These are phyloP conservation scores for Electrophaes corylata DNA, from an alignment of 2,888 invertebrate genomes.

Conservation along the genomic window DNA sequence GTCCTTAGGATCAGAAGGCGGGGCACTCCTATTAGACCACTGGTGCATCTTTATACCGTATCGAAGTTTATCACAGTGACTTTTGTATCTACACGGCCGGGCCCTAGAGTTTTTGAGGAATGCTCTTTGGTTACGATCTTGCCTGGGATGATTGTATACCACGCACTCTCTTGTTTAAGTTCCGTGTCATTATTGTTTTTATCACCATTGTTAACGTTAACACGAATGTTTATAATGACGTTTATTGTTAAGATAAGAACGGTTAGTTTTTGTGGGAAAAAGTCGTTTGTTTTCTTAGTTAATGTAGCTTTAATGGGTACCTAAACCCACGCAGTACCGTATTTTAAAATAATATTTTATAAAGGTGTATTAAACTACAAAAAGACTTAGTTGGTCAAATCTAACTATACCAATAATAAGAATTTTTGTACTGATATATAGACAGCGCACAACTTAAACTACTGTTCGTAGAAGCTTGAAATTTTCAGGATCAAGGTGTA, in stretches of 20 bases:
- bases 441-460: too few species aligned
- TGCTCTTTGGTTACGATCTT: slow-evolving; percentile 8
- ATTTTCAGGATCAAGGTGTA: too few species aligned
- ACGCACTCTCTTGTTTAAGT: slow-evolving; percentile 43
- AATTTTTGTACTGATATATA: too few species aligned
- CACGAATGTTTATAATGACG: slow-evolving; percentile 63
- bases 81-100: neutral
- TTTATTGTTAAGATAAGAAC: slow-evolving; percentile 56
- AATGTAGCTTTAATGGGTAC: slow-evolving; percentile 26
- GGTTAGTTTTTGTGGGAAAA: slow-evolving; percentile 50
- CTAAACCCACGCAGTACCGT: neutral
- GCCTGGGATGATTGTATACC: slow-evolving; percentile 54
- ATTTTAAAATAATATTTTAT: neutral
- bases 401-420: too few species aligned
- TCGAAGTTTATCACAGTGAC: too few species aligned
- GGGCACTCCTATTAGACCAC: too few species aligned
- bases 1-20: too few species aligned
- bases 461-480: too few species aligned
- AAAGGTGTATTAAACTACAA: too few species aligned
- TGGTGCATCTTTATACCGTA: too few species aligned
- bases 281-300: slow-evolving; percentile 10
- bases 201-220: slow-evolving; percentile 65
- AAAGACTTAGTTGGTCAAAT: too few species aligned
- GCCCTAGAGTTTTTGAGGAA: neutral
- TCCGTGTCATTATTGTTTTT: slow-evolving; percentile 64